Evolutionary conservation across 2,113 vertebrate genomes (phyloP).

Genomic region (Herpetotheres cachinnans): DNA sequence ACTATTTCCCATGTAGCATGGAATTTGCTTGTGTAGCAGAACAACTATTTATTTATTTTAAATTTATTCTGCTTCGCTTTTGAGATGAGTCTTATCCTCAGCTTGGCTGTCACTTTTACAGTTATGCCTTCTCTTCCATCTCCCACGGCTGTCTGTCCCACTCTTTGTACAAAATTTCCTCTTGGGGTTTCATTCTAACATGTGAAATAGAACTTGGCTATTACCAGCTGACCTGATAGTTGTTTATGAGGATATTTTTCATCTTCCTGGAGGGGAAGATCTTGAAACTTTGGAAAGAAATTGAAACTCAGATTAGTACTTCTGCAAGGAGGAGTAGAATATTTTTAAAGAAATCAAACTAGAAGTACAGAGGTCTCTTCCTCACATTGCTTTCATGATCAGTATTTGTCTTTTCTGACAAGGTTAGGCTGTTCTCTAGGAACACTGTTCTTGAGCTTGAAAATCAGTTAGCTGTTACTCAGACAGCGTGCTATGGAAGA

Average conservation of each 20-base stretch:
- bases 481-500: background rate
- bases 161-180: background rate
- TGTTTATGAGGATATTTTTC: background rate
- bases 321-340: background rate
- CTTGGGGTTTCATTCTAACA: background rate
- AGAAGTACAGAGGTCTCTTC: background rate
- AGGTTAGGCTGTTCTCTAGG: background rate
- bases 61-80: accelerated
- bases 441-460: background rate
- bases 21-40: background rate
- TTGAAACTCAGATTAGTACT: background rate
- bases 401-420: background rate
- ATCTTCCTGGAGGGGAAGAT: background rate
- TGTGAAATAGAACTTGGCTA: background rate
- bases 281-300: background rate
- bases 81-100: background rate
- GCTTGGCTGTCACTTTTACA: background rate
- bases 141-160: background rate
- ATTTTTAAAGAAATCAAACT: background rate
- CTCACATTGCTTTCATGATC: background rate
- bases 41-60: background rate
- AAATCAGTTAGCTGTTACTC: background rate
- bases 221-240: background rate
- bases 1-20: background rate
- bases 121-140: background rate